Percentiles rank a stretch among this genome's conserved stretches.
Evolutionary conservation across 2,797 vertebrate species (phyloP).

Genomic region (Takifugu rubripes): DNA sequence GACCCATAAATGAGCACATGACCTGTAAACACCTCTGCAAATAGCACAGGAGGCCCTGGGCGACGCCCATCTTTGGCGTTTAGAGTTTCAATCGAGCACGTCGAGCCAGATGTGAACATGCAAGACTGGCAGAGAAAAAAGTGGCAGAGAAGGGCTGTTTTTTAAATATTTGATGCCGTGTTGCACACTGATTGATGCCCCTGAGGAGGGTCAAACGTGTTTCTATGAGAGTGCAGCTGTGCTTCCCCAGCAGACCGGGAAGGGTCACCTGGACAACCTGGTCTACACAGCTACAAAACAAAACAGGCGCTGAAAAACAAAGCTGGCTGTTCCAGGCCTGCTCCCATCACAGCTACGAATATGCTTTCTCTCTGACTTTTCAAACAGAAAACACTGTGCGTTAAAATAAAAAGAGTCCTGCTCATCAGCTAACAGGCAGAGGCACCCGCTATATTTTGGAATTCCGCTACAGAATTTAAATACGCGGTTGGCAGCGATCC

Average conservation of each 20-base stretch:
- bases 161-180: too few species aligned
- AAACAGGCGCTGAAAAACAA: conserved; percentile 45
- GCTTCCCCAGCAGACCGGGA: conserved; percentile 29
- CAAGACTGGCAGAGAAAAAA: conserved; percentile 4
- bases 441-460: not conserved
- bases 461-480: not conserved
- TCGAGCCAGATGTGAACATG: conserved; percentile 24
- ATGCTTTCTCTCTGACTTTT: too few species aligned
- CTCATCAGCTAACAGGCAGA: not conserved
- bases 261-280: conserved; percentile 47
- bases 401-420: too few species aligned
- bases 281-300: conserved; percentile 29
- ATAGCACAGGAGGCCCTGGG: conserved; percentile 56
- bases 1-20: conserved; percentile 53
- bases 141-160: not conserved
- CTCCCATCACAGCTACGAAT: conserved; percentile 8
- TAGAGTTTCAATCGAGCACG: conserved; percentile 56
- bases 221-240: too few species aligned
- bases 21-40: conserved; percentile 73
- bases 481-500: not conserved
- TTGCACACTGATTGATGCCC: too few species aligned
- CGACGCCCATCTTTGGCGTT: conserved; percentile 28
- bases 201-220: too few species aligned
- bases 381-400: too few species aligned
- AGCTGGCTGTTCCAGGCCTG: conserved; percentile 13